Percentiles rank a stretch among this genome's conserved stretches.
These are phyloP conservation scores for Apocrypta bakeri DNA, from an alignment of 1,140 invertebrate genomes.

Conservation along the genomic window DNA sequence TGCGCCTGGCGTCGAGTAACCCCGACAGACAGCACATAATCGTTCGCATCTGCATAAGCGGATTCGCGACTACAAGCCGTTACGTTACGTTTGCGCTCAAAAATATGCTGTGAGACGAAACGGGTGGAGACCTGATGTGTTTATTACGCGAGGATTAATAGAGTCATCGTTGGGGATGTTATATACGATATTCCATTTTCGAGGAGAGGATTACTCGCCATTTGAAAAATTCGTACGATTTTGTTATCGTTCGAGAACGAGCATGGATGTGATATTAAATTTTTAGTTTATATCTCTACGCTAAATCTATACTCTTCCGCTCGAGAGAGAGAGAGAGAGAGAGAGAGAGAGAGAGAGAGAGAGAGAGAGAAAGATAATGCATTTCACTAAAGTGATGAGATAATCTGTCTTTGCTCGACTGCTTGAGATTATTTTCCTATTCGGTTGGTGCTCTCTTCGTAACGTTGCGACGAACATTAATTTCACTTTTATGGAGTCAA, in stretches of 20 bases:
- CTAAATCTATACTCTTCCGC: too few species aligned
- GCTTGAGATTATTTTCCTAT: background rate
- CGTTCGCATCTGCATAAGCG: constrained; percentile 56
- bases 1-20: constrained; percentile 46
- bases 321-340: too few species aligned
- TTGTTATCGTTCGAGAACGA: background rate
- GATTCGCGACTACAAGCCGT: constrained; percentile 36
- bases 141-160: background rate
- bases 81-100: background rate
- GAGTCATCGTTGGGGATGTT: too few species aligned
- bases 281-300: background rate
- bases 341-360: too few species aligned
- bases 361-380: too few species aligned
- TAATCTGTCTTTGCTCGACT: constrained; percentile 9
- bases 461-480: background rate
- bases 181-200: too few species aligned
- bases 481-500: background rate
- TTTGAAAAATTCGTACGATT: too few species aligned
- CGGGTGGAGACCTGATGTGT: background rate
- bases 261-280: background rate
- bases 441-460: background rate
- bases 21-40: constrained; percentile 54
- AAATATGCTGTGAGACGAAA: background rate
- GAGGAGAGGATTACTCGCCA: too few species aligned
- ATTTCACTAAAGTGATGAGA: background rate